Conservation (phyloP, 2,888 invertebrate genomes). For the Scaptomyza reducta region DNA sequence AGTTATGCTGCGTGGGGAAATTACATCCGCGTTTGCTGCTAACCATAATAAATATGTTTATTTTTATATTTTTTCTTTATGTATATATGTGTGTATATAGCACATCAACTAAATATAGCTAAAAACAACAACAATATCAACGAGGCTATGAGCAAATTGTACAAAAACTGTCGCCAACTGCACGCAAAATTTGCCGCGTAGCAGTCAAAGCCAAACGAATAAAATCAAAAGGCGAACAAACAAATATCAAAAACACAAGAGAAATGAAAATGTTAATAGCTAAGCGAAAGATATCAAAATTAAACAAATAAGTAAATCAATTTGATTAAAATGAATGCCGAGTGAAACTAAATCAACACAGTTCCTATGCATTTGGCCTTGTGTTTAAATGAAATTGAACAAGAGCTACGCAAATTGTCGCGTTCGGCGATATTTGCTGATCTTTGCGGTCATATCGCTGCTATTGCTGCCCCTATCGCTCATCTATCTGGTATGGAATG, state of each 20-base stretch:
- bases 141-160: constrained; percentile 59
- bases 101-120: constrained; percentile 69
- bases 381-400: constrained; percentile 84
- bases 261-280: constrained; percentile 35
- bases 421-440: constrained; percentile 84
- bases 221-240: neutral
- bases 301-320: constrained; percentile 19
- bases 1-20: constrained; percentile 24
- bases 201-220: constrained; percentile 32
- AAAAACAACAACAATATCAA: constrained; percentile 12
- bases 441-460: constrained; percentile 83
- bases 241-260: constrained; percentile 1
- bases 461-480: constrained; percentile 83
- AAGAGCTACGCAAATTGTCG: constrained; percentile 83
- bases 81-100: constrained; percentile 14
- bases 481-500: constrained; percentile 84
- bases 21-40: constrained; percentile 8
- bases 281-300: constrained; percentile 34
- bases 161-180: constrained; percentile 70
- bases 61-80: constrained; percentile 13
- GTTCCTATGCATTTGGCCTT: constrained; percentile 72
- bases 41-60: constrained; percentile 12
- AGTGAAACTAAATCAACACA: constrained; percentile 35
- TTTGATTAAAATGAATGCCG: constrained; percentile 10
- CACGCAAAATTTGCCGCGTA: constrained; percentile 61